Percentiles rank a stretch among this genome's conserved stretches.
phyloP scores from a whole-genome alignment of 2,888 invertebrate species.

The Euclidia mi region DNA sequence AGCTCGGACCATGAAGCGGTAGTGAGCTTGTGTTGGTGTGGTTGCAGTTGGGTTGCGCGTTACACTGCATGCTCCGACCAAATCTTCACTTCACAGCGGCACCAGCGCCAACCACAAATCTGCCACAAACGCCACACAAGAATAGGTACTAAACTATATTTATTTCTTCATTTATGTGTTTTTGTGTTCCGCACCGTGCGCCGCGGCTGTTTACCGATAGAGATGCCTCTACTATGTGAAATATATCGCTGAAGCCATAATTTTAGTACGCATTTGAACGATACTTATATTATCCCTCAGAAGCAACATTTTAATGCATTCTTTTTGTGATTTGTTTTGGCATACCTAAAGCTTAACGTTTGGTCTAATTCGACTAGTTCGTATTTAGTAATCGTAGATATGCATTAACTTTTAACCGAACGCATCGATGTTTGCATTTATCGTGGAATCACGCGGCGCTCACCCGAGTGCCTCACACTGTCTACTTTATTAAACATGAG shows the following conservation, averaged over 20 bases:
- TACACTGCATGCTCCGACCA: conserved; percentile 96
- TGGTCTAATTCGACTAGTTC: conserved; percentile 74
- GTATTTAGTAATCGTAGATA: conserved; percentile 73
- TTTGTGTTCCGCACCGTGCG: conserved; percentile 89
- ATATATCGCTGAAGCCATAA: conserved; percentile 79
- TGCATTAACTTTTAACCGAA: conserved; percentile 83
- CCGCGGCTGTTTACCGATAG: conserved; percentile 82
- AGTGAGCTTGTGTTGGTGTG: conserved; percentile 90
- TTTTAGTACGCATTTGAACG: conserved; percentile 79
- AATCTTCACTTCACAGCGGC: conserved; percentile 89
- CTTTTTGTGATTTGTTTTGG: conserved; percentile 81
- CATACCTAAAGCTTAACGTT: conserved; percentile 81
- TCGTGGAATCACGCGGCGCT: conserved; percentile 33
- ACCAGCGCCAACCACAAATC: conserved; percentile 89
- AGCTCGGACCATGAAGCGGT: conserved; percentile 64
- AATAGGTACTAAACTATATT: conserved; percentile 89
- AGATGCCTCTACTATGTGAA: conserved; percentile 80
- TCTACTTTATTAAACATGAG: conserved; percentile 23
- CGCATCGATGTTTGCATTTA: conserved; percentile 70
- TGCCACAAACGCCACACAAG: conserved; percentile 89
- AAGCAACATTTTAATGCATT: conserved; percentile 90
- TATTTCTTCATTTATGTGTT: conserved; percentile 86
- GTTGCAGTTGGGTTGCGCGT: conserved; percentile 97
- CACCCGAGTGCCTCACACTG: conserved; percentile 21
- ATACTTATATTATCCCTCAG: conserved; percentile 68